Percentiles rank a stretch among this genome's conserved stretches.
Evolutionary conservation across 2,888 invertebrate species (phyloP).

Genomic region (Agrypnus murinus): DNA sequence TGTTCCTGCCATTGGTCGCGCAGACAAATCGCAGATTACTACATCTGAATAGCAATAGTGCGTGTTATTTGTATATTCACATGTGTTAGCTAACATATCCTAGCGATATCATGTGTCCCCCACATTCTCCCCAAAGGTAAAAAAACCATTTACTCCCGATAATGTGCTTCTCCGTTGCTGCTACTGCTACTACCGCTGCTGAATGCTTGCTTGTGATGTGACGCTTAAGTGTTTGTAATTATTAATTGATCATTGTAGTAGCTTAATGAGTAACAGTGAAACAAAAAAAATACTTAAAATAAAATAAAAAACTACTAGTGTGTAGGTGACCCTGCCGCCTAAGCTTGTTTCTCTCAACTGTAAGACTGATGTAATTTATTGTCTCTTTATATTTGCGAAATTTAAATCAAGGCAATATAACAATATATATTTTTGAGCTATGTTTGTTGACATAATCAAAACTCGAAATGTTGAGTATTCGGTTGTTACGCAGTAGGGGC

Average conservation of each 20-base stretch:
- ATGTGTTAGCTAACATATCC: conserved; percentile 65
- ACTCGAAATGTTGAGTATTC: conserved; percentile 56
- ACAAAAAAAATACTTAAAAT: neutral
- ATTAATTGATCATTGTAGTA: conserved; percentile 37
- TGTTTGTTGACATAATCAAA: conserved; percentile 66
- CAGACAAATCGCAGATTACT: conserved; percentile 64
- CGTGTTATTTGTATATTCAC: conserved; percentile 62
- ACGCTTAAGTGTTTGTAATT: conserved; percentile 55
- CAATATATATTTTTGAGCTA: conserved; percentile 72
- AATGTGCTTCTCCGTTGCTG: conserved; percentile 70
- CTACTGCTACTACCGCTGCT: conserved; percentile 58
- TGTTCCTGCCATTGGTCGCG: conserved; percentile 70
- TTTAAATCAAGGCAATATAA: conserved; percentile 70
- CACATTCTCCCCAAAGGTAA: conserved; percentile 57
- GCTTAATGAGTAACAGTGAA: conserved; percentile 14
- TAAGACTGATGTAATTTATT: conserved; percentile 69
- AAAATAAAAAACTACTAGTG: conserved; percentile 24
- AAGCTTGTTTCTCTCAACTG: conserved; percentile 66
- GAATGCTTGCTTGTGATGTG: conserved; percentile 61
- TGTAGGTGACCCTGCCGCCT: conserved; percentile 59
- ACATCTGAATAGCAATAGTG: conserved; percentile 71
- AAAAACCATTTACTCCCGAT: conserved; percentile 61
- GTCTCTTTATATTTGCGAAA: conserved; percentile 68
- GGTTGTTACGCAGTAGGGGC: conserved; percentile 58
- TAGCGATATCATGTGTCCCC: conserved; percentile 58